phyloP scores from a whole-genome alignment of 2,113 vertebrate genomes.

The Geococcyx californianus region DNA sequence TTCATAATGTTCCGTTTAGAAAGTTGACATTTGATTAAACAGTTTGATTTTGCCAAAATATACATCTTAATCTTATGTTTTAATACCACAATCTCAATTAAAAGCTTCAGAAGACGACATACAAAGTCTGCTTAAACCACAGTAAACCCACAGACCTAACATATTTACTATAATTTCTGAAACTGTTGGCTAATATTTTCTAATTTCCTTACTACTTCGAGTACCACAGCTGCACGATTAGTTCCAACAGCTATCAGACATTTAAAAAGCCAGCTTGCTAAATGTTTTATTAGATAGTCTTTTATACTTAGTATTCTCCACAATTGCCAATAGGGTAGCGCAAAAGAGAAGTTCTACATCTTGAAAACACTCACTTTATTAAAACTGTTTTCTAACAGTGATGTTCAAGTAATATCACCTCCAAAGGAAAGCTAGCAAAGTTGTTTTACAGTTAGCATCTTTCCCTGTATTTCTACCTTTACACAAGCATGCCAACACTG shows the following conservation, averaged over 20 bases:
- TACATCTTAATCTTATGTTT: conserved; percentile 63
- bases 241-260: conserved; percentile 13
- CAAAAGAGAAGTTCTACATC: neutral
- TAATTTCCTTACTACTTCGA: conserved; percentile 40
- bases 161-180: conserved; percentile 40
- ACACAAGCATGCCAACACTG: neutral
- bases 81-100: conserved; percentile 64
- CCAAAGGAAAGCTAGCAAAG: neutral
- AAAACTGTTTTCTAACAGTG: neutral
- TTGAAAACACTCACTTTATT: neutral
- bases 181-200: conserved; percentile 56
- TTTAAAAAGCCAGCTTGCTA: neutral
- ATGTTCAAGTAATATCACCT: neutral
- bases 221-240: conserved; percentile 46
- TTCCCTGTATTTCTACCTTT: neutral
- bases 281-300: neutral
- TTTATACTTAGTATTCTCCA: neutral
- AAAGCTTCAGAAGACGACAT: conserved; percentile 42
- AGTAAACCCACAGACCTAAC: conserved; percentile 30
- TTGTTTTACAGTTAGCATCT: neutral
- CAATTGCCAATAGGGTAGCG: neutral
- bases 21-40: conserved; percentile 67
- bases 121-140: conserved; percentile 32
- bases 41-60: conserved; percentile 68
- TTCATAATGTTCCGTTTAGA: conserved; percentile 63